Evolutionary conservation across 2,888 invertebrate species (phyloP), one percentile per base, ranked within the genome.

Genomic region (Andrena minutula): DNA sequence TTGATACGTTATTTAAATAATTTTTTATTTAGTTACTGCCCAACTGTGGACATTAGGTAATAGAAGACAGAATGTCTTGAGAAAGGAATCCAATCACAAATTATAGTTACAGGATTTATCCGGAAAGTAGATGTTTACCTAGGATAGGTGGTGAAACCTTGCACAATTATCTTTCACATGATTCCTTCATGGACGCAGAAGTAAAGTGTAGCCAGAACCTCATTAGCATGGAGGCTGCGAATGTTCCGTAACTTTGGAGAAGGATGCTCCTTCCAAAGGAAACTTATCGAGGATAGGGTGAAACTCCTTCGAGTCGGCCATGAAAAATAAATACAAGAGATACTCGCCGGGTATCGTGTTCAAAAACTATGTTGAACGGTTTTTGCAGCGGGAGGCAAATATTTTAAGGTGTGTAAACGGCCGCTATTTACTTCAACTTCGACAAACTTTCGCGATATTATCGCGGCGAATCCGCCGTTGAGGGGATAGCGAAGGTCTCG

Each of bases 361-460:
- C 8, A 7, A 58, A 63, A 81, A 75, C 72, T 78, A 63, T 53
- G 41, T 49, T 58, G 73, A 78, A 74, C 65, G 64, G 47, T 83
- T 64, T 74, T 61, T 64, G 53, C 10, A 12, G 10, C 4, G 23
- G 56, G 16, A 20, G 58, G 28, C 47, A 61, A 72, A 77, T 80
- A 60, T 64, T 78, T 86, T 69, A 63, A 75, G 23, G 68, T 20
- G 58, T 20, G 35, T 73, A 75, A 73, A 73, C 61, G 51, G 63
- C 58, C 51, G 49, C 51, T 72, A 49, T 74, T 69, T 81, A 58
- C 77, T 47, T 35, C 60, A 71, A 64, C 69, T 81, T 73, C 7
- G 41, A 2, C 30, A 63, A 83, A 86, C 64, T 76, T 81, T 75
- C 58, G 53, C 76, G 73, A 86, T 84, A 69, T 79, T 81, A 75